Evolutionary conservation across 2,888 invertebrate species (phyloP), one percentile per base, ranked within the genome.

Genomic region (Pyrrhosoma nymphula): DNA sequence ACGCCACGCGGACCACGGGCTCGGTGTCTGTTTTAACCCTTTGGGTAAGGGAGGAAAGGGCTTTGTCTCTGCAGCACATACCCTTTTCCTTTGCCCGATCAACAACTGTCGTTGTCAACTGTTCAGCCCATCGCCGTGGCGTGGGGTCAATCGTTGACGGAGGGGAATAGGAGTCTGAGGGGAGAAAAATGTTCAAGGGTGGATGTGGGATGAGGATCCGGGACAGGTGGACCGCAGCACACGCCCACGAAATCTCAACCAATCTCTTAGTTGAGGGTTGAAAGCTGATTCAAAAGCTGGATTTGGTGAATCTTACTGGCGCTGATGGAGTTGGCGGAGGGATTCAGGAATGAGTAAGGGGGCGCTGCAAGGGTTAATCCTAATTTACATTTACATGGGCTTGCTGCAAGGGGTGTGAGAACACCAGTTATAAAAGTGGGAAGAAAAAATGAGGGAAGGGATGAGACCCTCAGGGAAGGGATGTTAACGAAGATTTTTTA

Each of bases 91-190:
- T 60, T 20, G 18, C 69, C 4, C n/a, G 69, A 26, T 23, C 26
- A 69, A 69, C 69, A 69, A 69, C 23, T 69, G 69, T 69, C 69
- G 69, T n/a, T n/a, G 69, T 69, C 69, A n/a, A 69, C 69, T 69
- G 60, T 69, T n/a, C 69, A 1, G 0, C 69, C 69, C 69, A 23
- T 69, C 23, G 26, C 60, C 60, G 18, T 69, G 1, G 26, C 12
- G 69, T 60, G 60, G 60, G 60, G 60, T 20, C 69, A 26, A 60
- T 20, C 20, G 69, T n/a, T 69, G 69, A 10, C 26, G n/a, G 23
- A 26, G 69, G 26, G 69, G 26, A 23, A 69, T 69, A 60, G 6
- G 69, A n/a, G 26, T 69, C 26, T 23, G 60, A 60, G 82, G 35
- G 82, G 82, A 35, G 35, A 2, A 35, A 35, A 82, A 2, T 14